Evolutionary conservation across 2,797 vertebrate genomes (phyloP), one percentile per base, ranked within the genome.

Genomic region (Tympanoctomys barrerae): DNA sequence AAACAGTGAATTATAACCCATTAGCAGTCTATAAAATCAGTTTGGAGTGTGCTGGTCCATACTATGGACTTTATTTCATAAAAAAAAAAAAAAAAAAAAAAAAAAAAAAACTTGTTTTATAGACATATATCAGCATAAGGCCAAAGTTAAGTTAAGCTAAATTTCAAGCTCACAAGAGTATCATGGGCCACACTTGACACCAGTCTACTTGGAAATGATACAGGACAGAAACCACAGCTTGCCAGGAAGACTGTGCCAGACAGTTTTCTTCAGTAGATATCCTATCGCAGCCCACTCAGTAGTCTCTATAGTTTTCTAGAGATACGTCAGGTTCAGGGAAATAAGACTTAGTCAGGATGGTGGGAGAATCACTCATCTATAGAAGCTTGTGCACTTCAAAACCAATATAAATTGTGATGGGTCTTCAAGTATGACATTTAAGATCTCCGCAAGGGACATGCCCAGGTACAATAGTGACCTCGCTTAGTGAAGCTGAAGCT

Each of bases 21-120:
- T 66, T 92, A 87, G 26, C 95, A n/a, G 61, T 10, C 68, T 94
- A 2, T 90, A 24, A 90, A 92, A 89, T 87, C 83, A 95, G 0
- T 68, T 46, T 91, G 24, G 84, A 68, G 68, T 42, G 91, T 87
- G 49, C 62, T 70, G 91, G 62, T 28, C 57, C 19, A 31, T 64
- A 39, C 57, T 16, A 36, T 52, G 18, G 1, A 52, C 46, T 49
- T 39, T 46, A 78, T 49, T 52, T 78, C 46, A 78, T 52, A 3
- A 13, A 54, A 54, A 54, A 57, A 57, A 57, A 57, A 57, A 19
- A 57, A 89, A 39, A 94, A n/a, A 3, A 13, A 54, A 54, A 54
- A 57, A 57, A 57, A 57, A 57, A 19, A 57, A 89, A 39, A 94
- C 92, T 95, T 64, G 11, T 81, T 88, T 79, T 94, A 49, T 54